Percentiles rank a stretch among this genome's conserved stretches.
Evolutionary conservation across 2,113 vertebrate genomes (phyloP).

Genomic region (Python bivittatus): DNA sequence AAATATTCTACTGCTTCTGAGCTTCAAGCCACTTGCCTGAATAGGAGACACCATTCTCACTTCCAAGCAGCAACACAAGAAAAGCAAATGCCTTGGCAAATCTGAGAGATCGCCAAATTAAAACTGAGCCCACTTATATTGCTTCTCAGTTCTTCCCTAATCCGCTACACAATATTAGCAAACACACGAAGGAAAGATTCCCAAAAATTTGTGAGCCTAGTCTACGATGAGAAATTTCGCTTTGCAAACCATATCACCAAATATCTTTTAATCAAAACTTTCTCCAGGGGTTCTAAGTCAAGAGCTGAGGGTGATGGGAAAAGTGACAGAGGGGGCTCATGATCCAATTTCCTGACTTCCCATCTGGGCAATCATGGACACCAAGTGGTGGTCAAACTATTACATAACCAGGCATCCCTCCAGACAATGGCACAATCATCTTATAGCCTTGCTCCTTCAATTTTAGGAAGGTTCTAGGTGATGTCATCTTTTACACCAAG

Average conservation of each 20-base stretch:
- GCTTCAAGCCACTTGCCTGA: constrained; percentile 3
- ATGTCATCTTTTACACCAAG: neutral
- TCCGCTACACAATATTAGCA: neutral
- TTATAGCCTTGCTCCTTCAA: neutral
- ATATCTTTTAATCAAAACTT: neutral
- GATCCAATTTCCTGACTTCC: neutral
- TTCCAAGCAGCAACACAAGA: neutral
- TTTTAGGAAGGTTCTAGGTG: neutral
- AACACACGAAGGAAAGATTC: neutral
- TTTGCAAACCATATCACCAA: neutral
- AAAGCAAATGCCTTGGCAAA: neutral
- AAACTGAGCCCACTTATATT: neutral
- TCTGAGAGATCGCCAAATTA: neutral
- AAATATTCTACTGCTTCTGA: neutral
- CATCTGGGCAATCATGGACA: neutral
- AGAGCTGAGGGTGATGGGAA: neutral
- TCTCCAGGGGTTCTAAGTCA: neutral
- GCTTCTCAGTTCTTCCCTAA: neutral
- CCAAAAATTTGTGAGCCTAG: neutral
- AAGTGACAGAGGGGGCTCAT: neutral
- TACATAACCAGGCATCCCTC: neutral
- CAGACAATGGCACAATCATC: neutral
- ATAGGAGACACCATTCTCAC: neutral
- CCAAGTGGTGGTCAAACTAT: neutral
- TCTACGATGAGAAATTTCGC: too few species aligned